Conservation (phyloP, 2,113 vertebrate genomes). For the Capricornis sumatraensis region DNA sequence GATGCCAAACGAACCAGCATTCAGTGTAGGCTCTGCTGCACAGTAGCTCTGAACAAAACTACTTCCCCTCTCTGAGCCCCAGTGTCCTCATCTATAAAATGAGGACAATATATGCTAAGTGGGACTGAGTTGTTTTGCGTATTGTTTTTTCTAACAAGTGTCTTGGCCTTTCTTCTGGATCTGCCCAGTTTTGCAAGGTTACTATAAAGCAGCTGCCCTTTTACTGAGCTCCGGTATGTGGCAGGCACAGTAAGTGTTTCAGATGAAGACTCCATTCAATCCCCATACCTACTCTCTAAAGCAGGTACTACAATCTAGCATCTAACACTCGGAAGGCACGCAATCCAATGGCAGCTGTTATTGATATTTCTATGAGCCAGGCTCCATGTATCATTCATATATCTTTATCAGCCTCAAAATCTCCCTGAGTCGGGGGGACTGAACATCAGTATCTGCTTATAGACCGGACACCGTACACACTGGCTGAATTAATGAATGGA, state of each 20-base stretch:
- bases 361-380: background rate
- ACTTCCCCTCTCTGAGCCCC: background rate
- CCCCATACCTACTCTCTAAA: background rate
- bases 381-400: background rate
- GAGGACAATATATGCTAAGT: background rate
- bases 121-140: background rate
- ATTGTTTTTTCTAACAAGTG: background rate
- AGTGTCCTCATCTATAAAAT: background rate
- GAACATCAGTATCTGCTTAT: background rate
- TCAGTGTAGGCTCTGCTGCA: background rate
- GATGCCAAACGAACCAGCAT: background rate
- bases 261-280: background rate
- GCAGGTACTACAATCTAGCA: background rate
- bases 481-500: background rate
- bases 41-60: background rate
- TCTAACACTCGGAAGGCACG: background rate
- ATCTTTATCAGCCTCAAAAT: background rate
- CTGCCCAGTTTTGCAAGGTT: background rate
- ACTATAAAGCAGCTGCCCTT: background rate
- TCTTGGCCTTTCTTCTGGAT: background rate
- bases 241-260: background rate
- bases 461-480: background rate
- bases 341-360: background rate
- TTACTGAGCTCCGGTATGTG: background rate
- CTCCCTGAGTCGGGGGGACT: background rate